These are phyloP conservation scores for Venustaconcha ellipsiformis DNA, from an alignment of 1,140 invertebrate genomes.

Conservation along the genomic window DNA sequence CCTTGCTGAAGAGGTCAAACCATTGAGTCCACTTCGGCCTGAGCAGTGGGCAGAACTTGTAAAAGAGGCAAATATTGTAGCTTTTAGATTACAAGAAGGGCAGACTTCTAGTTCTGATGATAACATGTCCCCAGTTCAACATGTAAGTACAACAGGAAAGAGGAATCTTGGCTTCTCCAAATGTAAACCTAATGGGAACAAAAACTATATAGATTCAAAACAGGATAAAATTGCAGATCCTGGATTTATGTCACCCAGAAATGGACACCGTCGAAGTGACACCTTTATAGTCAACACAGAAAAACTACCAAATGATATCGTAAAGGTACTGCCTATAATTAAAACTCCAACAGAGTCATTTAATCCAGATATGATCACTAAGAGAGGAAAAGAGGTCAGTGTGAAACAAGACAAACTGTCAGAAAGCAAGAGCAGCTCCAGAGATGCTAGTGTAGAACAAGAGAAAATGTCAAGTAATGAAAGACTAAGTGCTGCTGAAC, in stretches of 20 bases:
- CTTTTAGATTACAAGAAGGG: conserved; percentile 32
- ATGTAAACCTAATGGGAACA: background rate
- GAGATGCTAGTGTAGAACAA: no score
- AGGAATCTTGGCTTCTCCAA: background rate
- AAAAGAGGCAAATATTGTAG: conserved; percentile 52
- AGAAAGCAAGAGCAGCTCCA: no score
- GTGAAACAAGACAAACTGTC: no score
- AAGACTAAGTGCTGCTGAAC: no score
- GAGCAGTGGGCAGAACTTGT: conserved; percentile 47
- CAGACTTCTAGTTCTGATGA: conserved; percentile 8
- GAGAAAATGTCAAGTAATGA: no score
- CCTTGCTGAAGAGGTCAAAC: conserved; percentile 25
- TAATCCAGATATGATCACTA: background rate
- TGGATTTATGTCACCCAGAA: conserved; percentile 5
- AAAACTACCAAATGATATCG: conserved; percentile 15
- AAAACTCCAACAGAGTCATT: conserved; percentile 15
- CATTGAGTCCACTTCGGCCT: conserved; percentile 48
- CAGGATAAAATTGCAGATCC: background rate
- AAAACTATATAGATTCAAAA: background rate
- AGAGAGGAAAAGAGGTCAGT: no score
- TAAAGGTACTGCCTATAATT: conserved; percentile 21
- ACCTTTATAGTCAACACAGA: conserved; percentile 36
- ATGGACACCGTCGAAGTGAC: conserved; percentile 22
- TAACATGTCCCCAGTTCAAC: no score
- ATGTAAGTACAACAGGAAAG: background rate